phyloP scores from a whole-genome alignment of 1,140 invertebrate genomes.

The Diuraphis noxia region DNA sequence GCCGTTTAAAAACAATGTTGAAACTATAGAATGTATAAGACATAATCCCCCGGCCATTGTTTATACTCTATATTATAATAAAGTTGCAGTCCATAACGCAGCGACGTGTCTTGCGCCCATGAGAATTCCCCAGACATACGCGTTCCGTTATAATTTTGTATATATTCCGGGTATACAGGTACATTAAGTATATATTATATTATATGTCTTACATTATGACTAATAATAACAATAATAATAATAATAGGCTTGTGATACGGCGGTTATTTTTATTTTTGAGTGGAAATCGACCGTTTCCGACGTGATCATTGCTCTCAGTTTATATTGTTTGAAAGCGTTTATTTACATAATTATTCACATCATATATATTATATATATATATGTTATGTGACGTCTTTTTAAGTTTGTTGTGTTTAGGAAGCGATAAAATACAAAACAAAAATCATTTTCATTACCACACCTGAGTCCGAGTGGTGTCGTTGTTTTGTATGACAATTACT shows the following conservation, averaged over 20 bases:
- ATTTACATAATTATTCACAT: background rate
- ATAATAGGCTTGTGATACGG: constrained; percentile 28
- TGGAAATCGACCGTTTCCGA: constrained; percentile 22
- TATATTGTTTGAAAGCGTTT: background rate
- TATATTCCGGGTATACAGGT: background rate
- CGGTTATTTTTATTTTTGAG: background rate
- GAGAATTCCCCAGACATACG: constrained; percentile 17
- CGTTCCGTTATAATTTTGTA: constrained; percentile 39
- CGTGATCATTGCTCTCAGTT: background rate
- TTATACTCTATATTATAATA: background rate
- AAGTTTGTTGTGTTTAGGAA: background rate
- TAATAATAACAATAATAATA: constrained; percentile 8
- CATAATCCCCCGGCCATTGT: constrained; percentile 21
- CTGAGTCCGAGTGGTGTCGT: background rate
- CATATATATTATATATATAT: background rate
- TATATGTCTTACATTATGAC: background rate
- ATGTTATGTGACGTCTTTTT: background rate
- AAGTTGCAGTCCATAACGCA: background rate
- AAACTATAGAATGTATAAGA: background rate
- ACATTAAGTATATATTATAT: background rate
- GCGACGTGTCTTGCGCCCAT: background rate
- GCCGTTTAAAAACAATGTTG: constrained; percentile 8
- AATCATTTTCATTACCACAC: constrained; percentile 6
- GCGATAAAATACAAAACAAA: background rate
- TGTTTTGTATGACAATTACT: background rate